Base-by-base conservation (phyloP, 2,888 invertebrate genomes). In the Megaustenia siamemsis region DNA sequence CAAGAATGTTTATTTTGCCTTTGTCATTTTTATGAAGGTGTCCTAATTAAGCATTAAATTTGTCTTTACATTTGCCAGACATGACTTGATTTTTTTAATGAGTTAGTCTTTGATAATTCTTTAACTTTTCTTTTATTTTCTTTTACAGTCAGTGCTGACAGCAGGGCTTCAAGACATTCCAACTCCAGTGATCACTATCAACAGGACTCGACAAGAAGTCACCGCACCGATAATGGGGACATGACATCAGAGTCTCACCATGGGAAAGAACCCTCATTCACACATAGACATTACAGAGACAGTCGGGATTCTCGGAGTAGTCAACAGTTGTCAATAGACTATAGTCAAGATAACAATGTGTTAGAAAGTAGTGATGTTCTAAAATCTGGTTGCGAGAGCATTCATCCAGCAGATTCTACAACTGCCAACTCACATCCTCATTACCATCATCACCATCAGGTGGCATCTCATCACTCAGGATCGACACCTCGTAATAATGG, bases 131-230 rank as follows among this genome's bases (percentile, higher is more conserved):
- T 75, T 43, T 38, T 10, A 63, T 60, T 32, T n/a, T 60, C n/a
- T 21, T 28, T 45, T 68, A 35, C 82, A 82, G 82, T 77, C 68
- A 77, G 1, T 28, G 63, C 83, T 45, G 83, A 83, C 40, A 69
- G 32, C 56, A 49, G 83, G 43, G 76, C 78, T 28, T 68, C 83
- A 32, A 68, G 83, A 83, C 78, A 83, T 83, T 83, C 83, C 83
- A 83, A 43, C 38, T 53, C 69, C 5, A 69, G 78, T 32, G 78
- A 83, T 32, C 83, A 83, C 6, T 78, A 77, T 28, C 78, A 69
- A 32, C 63, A 32, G 15, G 78, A 68, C 5, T 45, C 53, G 35
- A 38, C 68, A 2, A 32, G 83, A 32, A 35, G 56, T 18, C 78
- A 78, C 43, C 68, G 78, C 18, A 49, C 28, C 40, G 60, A 71